Evolutionary conservation across 2,888 invertebrate species (phyloP).

Genomic region (Drosophila paramelanica): DNA sequence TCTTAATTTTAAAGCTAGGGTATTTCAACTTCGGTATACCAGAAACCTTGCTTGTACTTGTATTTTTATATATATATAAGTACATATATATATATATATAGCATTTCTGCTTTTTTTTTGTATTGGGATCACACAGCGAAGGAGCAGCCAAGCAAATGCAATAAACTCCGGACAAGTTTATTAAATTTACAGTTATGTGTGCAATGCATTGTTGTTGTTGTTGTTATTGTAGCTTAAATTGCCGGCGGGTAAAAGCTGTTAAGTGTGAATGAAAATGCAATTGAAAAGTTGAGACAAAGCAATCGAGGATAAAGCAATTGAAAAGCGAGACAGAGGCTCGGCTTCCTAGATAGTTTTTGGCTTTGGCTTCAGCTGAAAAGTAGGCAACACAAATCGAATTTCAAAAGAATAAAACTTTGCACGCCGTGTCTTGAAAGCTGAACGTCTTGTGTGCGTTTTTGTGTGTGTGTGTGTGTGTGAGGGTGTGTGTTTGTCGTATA

Average conservation of each 20-base stretch:
- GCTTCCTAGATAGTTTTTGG: slow-evolving; percentile 14
- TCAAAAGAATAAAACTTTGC: slow-evolving; percentile 44
- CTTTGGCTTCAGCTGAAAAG: slow-evolving; percentile 36
- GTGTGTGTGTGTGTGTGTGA: not conserved
- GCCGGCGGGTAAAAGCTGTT: slow-evolving; percentile 46
- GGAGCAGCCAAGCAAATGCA: slow-evolving; percentile 67
- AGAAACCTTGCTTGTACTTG: slow-evolving; percentile 5
- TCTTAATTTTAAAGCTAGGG: not conserved
- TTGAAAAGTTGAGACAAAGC: slow-evolving; percentile 61
- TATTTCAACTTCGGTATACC: not conserved
- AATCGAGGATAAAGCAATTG: slow-evolving; percentile 49
- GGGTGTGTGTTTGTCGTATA: not conserved
- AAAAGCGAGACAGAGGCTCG: slow-evolving; percentile 15
- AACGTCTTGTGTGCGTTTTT: not conserved
- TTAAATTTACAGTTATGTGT: slow-evolving; percentile 73
- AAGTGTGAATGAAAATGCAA: slow-evolving; percentile 54
- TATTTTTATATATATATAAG: slow-evolving; percentile 3
- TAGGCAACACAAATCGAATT: slow-evolving; percentile 57
- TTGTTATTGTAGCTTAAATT: slow-evolving; percentile 38
- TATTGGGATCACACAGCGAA: slow-evolving; percentile 20
- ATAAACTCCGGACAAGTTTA: slow-evolving; percentile 71
- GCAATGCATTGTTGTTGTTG: slow-evolving; percentile 34
- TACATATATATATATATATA: not conserved
- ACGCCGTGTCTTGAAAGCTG: slow-evolving; percentile 11
- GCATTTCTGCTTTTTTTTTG: slow-evolving; percentile 9